Conservation (phyloP, 2,888 invertebrate genomes). For the Cheilosia grossa region DNA sequence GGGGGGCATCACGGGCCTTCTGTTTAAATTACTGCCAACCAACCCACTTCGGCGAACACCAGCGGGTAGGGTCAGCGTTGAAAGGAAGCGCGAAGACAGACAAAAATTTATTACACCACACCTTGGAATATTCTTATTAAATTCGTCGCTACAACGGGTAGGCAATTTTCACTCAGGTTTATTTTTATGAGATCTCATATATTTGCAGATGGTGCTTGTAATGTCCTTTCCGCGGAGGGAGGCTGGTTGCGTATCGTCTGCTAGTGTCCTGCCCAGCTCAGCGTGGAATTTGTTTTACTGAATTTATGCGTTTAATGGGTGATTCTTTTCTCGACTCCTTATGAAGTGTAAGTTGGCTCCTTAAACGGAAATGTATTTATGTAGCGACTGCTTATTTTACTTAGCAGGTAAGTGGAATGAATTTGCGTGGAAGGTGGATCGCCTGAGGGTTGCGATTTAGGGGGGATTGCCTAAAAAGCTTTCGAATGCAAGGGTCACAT, state of each 20-base stretch:
- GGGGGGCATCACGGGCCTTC: constrained; percentile 50
- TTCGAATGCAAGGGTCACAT: no score
- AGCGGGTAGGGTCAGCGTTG: constrained; percentile 39
- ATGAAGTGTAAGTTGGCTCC: constrained; percentile 24
- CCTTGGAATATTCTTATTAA: constrained; percentile 65
- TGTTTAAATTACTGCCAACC: constrained; percentile 36
- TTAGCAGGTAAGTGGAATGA: constrained; percentile 19
- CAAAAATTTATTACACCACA: constrained; percentile 63
- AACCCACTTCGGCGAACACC: constrained; percentile 14
- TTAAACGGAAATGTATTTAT: constrained; percentile 29
- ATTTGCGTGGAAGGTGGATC: neutral
- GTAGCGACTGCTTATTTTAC: constrained; percentile 23
- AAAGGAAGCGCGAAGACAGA: constrained; percentile 48
- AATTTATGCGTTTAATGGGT: constrained; percentile 44
- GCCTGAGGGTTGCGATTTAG: no score
- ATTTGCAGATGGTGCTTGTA: constrained; percentile 66
- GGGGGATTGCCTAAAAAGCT: no score
- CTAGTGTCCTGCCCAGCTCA: neutral
- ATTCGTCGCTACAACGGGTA: constrained; percentile 58
- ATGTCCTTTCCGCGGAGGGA: constrained; percentile 20
- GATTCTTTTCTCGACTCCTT: constrained; percentile 9
- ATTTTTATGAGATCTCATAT: constrained; percentile 65
- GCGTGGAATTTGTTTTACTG: constrained; percentile 22
- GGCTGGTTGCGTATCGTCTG: constrained; percentile 14
- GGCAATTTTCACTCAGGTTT: constrained; percentile 65